Evolutionary conservation across 2,888 invertebrate genomes (phyloP), one percentile per base, ranked within the genome.

Genomic region (Venusia cambrica): DNA sequence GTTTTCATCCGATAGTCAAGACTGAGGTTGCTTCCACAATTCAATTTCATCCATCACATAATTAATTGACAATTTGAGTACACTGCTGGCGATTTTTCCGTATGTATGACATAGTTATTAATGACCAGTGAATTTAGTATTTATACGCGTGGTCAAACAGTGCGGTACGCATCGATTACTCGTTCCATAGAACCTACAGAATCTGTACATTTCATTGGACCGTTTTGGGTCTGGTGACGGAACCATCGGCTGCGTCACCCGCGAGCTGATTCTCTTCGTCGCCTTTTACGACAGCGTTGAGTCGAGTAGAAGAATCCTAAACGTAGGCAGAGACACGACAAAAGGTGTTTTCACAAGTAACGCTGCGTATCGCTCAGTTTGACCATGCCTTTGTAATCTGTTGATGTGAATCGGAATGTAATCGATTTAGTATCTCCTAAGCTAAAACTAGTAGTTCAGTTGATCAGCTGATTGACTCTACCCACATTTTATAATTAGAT

Each of bases 1-100:
- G 76, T 73, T 77, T 71, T 70, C 80, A 80, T 76, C 80, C 51
- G 67, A 73, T 62, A 73, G 74, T 75, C 75, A 83, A 84, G 84
- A 84, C 83, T 84, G 84, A 84, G 79, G 81, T 74, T 73, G 80
- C 78, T 80, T 76, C 74, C 77, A 71, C 66, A 67, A 72, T 33
- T 25, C 24, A 20, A n/a, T n/a, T 20, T 29, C 33, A 8, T 10
- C 6, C 73, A 73, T 70, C 75, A 73, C 62, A 59, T 69, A 77
- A 80, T 70, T 66, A 12, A 17, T 71, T 58, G 70, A 54, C 55
- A 46, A n/a, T 26, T 48, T 45, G 58, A 67, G 72, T 63, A 62
- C 68, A 71, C 68, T 67, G 63, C 57, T 57, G 51, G 46, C 43
- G 32, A 27, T 45, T 47, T 29, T 37, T 25, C 33, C 34, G 8